Conservation (phyloP, 1,140 invertebrate species). For the Colletes gigas region DNA sequence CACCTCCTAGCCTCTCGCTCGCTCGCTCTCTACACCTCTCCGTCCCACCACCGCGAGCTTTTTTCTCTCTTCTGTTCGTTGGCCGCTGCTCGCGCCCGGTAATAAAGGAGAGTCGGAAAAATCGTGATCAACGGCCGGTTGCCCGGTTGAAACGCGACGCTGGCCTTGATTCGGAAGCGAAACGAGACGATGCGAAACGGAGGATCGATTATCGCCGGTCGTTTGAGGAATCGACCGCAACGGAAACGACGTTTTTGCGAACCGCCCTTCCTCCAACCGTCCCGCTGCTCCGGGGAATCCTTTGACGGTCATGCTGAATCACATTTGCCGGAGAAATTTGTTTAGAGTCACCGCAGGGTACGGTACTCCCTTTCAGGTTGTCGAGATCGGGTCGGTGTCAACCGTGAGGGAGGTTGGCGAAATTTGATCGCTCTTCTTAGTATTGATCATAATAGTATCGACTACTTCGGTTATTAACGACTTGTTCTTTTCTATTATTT, state of each 20-base stretch:
- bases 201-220: constrained; percentile 63
- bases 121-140: constrained; percentile 29
- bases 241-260: constrained; percentile 59
- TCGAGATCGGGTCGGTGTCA: too few species aligned
- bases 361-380: not conserved
- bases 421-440: too few species aligned
- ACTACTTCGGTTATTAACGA: too few species aligned
- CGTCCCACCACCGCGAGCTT: too few species aligned
- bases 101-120: constrained; percentile 58
- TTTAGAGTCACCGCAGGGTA: not conserved
- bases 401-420: too few species aligned
- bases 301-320: not conserved
- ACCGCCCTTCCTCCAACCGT: not conserved
- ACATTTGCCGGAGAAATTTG: not conserved
- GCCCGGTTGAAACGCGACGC: constrained; percentile 15
- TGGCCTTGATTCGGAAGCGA: constrained; percentile 58
- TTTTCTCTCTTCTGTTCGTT: constrained; percentile 5
- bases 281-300: not conserved
- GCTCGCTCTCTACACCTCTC: too few species aligned
- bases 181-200: constrained; percentile 56
- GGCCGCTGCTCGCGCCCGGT: constrained; percentile 6
- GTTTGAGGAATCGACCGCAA: constrained; percentile 56
- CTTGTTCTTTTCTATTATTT: too few species aligned
- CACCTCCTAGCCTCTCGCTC: too few species aligned
- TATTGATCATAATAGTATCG: too few species aligned